phyloP scores from a whole-genome alignment of 1,140 invertebrate species.

The Bombus polaris region DNA sequence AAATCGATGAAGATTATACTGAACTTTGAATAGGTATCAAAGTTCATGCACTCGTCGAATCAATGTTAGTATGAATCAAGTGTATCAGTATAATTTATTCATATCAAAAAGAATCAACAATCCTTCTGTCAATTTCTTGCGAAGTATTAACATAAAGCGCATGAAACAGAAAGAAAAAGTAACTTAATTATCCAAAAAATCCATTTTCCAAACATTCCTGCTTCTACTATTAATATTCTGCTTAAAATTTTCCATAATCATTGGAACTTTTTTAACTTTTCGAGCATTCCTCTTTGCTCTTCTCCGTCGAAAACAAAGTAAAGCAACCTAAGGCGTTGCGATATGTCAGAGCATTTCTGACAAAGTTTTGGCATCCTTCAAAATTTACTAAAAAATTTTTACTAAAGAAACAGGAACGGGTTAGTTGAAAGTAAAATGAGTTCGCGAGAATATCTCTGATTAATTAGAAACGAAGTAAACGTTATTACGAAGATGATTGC shows the following conservation, averaged over 20 bases:
- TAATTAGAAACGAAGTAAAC: neutral
- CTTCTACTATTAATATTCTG: neutral
- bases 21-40: neutral
- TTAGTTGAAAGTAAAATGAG: neutral
- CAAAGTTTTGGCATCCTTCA: neutral
- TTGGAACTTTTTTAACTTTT: neutral
- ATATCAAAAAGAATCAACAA: neutral
- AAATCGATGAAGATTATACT: constrained; percentile 15
- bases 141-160: neutral
- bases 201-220: neutral
- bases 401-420: neutral
- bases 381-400: neutral
- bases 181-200: neutral
- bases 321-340: neutral
- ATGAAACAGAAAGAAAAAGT: too few relatives aligned
- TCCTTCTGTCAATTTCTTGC: too few relatives aligned
- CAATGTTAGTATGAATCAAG: neutral
- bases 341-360: neutral
- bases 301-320: neutral
- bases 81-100: neutral
- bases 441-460: neutral
- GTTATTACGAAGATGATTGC: neutral
- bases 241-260: neutral
- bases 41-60: neutral
- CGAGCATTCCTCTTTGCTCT: too few relatives aligned